A percentile compares a stretch with the other conserved stretches of the same genome.
Conservation (phyloP, 2,113 vertebrate genomes). For the Ginglymostoma cirratum region DNA sequence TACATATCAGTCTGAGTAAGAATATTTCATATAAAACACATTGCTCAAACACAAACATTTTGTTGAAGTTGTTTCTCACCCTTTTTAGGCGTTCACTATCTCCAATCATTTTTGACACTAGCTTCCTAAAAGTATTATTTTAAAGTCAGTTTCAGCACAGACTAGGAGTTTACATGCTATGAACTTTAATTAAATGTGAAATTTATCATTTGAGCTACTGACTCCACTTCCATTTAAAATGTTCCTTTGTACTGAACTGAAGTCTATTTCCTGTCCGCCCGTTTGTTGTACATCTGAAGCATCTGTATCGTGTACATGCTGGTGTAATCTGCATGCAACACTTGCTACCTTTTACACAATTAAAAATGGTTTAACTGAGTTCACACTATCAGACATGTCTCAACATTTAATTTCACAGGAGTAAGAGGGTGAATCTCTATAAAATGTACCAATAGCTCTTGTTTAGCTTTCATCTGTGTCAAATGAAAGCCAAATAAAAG, state of each 20-base stretch:
- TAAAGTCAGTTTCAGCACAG: background rate
- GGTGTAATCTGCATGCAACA: background rate
- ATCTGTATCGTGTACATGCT: background rate
- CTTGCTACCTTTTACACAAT: background rate
- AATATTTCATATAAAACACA: background rate
- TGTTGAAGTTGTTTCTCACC: background rate
- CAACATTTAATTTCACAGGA: background rate
- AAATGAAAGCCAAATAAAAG: background rate
- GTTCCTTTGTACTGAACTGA: background rate
- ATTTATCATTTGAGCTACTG: background rate
- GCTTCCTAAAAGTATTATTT: background rate
- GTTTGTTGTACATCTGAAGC: background rate
- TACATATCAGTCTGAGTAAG: background rate
- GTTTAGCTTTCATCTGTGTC: background rate
- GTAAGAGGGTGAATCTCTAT: background rate
- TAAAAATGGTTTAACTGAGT: background rate
- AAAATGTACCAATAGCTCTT: background rate
- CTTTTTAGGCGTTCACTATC: background rate
- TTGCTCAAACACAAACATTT: background rate
- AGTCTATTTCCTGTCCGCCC: background rate
- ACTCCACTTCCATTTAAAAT: background rate
- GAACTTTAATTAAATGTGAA: conserved; percentile 9
- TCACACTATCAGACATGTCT: background rate
- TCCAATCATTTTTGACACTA: background rate
- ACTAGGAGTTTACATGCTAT: background rate